Conservation (phyloP, 2,888 invertebrate species). For the Pimpla rufipes region DNA sequence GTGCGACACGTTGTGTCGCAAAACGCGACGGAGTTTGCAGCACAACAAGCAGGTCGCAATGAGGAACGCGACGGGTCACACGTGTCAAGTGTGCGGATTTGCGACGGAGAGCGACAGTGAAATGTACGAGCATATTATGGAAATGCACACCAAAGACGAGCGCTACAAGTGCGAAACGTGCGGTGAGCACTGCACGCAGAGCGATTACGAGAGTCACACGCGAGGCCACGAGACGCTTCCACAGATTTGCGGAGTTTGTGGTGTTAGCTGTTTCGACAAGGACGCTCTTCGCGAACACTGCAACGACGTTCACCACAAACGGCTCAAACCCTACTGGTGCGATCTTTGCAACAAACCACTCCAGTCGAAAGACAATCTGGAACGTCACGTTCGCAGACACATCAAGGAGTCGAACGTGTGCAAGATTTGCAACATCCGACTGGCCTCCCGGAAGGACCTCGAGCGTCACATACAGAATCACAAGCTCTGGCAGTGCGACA, state of each 20-base stretch:
- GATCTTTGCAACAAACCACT: slow-evolving; percentile 42
- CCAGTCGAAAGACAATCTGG: neutral
- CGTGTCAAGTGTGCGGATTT: neutral
- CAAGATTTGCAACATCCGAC: slow-evolving; percentile 42
- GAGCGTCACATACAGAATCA: slow-evolving; percentile 46
- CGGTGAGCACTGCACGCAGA: slow-evolving; percentile 49
- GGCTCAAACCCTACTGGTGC: slow-evolving; percentile 47
- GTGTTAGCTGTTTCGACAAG: slow-evolving; percentile 47
- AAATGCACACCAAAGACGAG: slow-evolving; percentile 44
- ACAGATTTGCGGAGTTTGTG: slow-evolving; percentile 60
- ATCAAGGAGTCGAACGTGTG: slow-evolving; percentile 37
- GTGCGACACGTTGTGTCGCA: neutral
- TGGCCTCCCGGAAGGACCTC: neutral
- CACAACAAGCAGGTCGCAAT: no score
- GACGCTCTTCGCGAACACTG: slow-evolving; percentile 56
- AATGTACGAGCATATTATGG: slow-evolving; percentile 54
- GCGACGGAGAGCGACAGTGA: slow-evolving; percentile 50
- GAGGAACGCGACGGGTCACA: neutral
- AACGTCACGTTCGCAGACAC: neutral
- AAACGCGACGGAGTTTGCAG: neutral
- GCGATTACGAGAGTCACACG: slow-evolving; percentile 58
- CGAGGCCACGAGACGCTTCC: slow-evolving; percentile 50
- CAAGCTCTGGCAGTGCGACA: slow-evolving; percentile 49
- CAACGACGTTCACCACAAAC: slow-evolving; percentile 46
- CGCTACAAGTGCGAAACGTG: slow-evolving; percentile 59